Evolutionary conservation across 2,113 vertebrate genomes (phyloP).

Genomic region (Muscicapa adusta): DNA sequence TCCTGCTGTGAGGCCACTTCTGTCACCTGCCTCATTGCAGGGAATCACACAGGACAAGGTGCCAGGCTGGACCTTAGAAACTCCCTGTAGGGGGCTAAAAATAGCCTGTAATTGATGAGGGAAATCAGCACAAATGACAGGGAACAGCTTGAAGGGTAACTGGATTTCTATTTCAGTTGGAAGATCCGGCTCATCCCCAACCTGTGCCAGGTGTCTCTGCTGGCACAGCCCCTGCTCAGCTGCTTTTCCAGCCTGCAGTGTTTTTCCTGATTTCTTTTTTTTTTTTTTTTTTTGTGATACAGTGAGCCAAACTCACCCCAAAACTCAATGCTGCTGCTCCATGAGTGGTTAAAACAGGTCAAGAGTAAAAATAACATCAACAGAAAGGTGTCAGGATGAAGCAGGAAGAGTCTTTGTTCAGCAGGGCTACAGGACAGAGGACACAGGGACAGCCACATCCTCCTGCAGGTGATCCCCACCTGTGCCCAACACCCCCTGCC

Average conservation of each 20-base stretch:
- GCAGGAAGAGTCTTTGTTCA: neutral
- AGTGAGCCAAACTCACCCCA: neutral
- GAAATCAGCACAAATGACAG: neutral
- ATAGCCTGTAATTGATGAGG: neutral
- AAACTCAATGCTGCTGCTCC: neutral
- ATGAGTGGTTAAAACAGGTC: neutral
- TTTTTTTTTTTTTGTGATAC: neutral
- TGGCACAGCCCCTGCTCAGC: neutral
- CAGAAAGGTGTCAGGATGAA: neutral
- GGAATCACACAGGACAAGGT: neutral
- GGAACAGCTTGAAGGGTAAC: neutral
- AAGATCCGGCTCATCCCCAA: neutral
- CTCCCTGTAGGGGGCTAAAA: neutral
- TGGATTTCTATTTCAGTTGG: neutral
- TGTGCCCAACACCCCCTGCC: conserved; percentile 15
- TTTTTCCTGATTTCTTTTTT: neutral
- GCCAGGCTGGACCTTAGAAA: neutral
- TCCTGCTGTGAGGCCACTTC: neutral
- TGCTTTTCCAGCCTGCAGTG: neutral
- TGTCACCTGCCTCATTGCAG: neutral
- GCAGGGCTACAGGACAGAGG: neutral
- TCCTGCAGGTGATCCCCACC: neutral
- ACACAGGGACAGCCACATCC: neutral
- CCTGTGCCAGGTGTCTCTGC: neutral
- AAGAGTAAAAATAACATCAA: neutral